Percentiles rank a stretch among this genome's conserved stretches.
These are phyloP conservation scores for Coelinius sp. DNA, from an alignment of 2,888 invertebrate species.

Conservation along the genomic window DNA sequence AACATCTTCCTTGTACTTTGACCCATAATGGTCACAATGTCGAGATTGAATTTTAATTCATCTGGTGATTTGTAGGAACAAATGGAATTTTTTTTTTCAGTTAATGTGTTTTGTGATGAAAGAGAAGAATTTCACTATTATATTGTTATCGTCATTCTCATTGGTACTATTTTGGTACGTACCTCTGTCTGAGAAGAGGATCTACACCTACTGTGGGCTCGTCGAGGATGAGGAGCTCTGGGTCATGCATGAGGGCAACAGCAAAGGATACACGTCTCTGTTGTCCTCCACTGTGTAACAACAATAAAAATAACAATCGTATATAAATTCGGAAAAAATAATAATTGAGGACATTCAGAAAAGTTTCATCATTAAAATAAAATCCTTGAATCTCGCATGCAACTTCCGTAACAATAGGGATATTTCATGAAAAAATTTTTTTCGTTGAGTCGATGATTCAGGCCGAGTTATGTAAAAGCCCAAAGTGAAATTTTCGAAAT, in stretches of 20 bases:
- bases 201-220: conserved; percentile 96
- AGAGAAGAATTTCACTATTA: conserved; percentile 1
- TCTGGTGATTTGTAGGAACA: not conserved
- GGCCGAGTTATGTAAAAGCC: too few relatives aligned
- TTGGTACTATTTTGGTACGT: conserved; percentile 31
- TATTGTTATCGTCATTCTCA: not conserved
- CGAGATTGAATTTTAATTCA: not conserved
- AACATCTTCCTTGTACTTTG: not conserved
- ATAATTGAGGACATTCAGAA: not conserved
- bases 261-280: conserved; percentile 93
- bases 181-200: conserved; percentile 86
- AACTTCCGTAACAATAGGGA: too few relatives aligned
- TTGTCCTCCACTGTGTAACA: conserved; percentile 85
- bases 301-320: not conserved
- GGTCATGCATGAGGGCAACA: conserved; percentile 93
- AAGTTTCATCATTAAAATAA: not conserved
- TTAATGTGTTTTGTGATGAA: conserved; percentile 20
- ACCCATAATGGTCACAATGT: not conserved
- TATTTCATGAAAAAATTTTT: too few relatives aligned
- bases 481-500: too few relatives aligned
- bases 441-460: too few relatives aligned
- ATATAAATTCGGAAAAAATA: conserved; percentile 14
- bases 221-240: conserved; percentile 90
- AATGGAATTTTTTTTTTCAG: conserved; percentile 19
- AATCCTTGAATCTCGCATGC: too few relatives aligned